These are phyloP conservation scores for Axis porcinus DNA, from an alignment of 2,113 vertebrate genomes.

Conservation along the genomic window DNA sequence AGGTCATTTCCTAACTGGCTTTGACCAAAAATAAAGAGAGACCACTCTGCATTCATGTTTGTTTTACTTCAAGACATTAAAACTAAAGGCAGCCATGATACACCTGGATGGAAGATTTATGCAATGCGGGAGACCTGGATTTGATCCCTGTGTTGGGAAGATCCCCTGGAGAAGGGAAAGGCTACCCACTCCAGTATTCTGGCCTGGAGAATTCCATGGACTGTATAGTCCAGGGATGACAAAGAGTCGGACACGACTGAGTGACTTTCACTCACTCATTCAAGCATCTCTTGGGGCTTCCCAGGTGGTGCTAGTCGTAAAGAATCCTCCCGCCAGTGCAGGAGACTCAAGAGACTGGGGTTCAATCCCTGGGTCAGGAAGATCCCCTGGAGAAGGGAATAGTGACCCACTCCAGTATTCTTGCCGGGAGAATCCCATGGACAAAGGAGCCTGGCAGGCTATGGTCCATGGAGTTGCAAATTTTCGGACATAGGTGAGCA, in stretches of 20 bases:
- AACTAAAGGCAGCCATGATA: rapidly evolving
- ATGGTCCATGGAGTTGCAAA: rapidly evolving
- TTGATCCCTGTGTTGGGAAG: neutral
- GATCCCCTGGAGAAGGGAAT: neutral
- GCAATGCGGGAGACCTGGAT: neutral
- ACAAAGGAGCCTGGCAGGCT: neutral
- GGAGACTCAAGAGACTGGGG: neutral
- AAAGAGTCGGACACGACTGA: neutral
- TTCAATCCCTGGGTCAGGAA: neutral
- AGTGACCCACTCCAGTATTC: neutral
- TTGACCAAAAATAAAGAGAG: neutral
- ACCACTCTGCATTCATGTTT: neutral
- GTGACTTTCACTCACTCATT: neutral
- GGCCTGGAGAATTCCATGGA: neutral
- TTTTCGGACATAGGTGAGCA: rapidly evolving
- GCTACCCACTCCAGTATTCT: neutral
- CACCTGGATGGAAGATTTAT: neutral
- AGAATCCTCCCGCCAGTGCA: neutral
- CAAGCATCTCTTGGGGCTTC: neutral
- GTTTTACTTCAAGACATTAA: neutral
- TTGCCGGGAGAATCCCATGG: neutral
- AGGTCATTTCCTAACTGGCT: neutral
- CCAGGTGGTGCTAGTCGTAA: neutral
- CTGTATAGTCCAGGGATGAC: neutral
- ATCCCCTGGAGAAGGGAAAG: neutral